Conservation (phyloP, 1,140 invertebrate genomes). For the Mylabris phalerata region DNA sequence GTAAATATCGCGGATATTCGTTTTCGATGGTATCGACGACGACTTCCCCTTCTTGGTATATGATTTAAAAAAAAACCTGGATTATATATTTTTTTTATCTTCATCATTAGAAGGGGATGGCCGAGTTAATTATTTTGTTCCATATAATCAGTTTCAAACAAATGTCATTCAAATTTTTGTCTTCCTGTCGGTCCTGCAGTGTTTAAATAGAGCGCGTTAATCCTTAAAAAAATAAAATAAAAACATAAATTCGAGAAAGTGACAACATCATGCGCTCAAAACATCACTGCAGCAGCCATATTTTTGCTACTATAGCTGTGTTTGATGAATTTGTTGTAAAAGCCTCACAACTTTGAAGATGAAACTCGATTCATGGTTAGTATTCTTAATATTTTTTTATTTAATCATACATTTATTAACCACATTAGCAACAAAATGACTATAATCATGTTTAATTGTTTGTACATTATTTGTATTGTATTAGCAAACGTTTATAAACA, state of each 20-base stretch:
- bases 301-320: constrained; percentile 40
- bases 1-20: background rate
- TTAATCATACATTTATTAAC: constrained; percentile 2
- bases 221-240: background rate
- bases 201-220: constrained; percentile 11
- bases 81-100: too few species aligned
- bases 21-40: too few species aligned
- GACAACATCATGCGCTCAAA: constrained; percentile 10
- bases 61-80: too few species aligned
- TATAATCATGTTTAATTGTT: too few species aligned
- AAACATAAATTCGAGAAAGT: background rate
- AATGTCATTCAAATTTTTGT: constrained; percentile 34
- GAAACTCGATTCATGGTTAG: constrained; percentile 38
- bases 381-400: constrained; percentile 32
- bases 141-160: constrained; percentile 18
- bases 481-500: too few species aligned
- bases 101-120: too few species aligned
- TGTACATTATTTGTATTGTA: too few species aligned
- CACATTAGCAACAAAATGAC: background rate
- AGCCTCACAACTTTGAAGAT: constrained; percentile 28
- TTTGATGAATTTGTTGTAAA: constrained; percentile 31
- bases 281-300: constrained; percentile 38
- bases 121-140: background rate
- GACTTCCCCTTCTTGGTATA: too few species aligned
- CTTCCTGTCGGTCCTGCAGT: constrained; percentile 41